A percentile compares a stretch with the other conserved stretches of the same genome.
Conservation (phyloP, 2,113 vertebrate species). For the Amia ocellicauda region DNA sequence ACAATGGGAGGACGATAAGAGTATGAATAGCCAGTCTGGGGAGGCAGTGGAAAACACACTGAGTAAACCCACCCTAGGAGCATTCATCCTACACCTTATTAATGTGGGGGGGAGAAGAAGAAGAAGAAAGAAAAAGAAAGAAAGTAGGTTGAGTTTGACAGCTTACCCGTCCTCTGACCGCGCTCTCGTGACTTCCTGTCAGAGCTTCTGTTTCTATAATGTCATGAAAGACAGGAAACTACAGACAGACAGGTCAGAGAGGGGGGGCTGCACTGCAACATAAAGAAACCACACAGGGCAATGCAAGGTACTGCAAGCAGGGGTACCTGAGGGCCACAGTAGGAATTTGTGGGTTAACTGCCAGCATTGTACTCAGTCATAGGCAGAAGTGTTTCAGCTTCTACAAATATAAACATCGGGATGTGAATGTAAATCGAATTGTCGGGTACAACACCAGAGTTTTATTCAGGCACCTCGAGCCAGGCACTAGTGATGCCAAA, state of each 20-base stretch:
- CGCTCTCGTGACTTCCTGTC: neutral
- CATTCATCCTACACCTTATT: neutral
- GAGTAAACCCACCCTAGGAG: too few relatives aligned
- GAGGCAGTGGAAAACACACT: neutral
- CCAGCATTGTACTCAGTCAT: neutral
- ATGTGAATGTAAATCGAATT: too few relatives aligned
- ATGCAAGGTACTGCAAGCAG: neutral
- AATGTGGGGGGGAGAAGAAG: neutral
- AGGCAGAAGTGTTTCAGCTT: neutral
- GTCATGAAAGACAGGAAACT: neutral
- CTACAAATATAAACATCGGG: too few relatives aligned
- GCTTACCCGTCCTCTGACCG: neutral
- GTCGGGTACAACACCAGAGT: too few relatives aligned
- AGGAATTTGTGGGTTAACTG: neutral
- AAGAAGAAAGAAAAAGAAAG: neutral
- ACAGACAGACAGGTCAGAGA: too few relatives aligned
- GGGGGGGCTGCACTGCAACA: too few relatives aligned
- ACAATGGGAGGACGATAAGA: slow-evolving; percentile 64
- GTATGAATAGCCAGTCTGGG: slow-evolving; percentile 75
- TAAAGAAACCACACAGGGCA: too few relatives aligned
- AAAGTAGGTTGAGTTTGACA: neutral
- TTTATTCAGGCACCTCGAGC: too few relatives aligned
- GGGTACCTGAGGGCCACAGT: neutral
- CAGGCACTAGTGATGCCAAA: too few relatives aligned
- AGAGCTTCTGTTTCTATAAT: neutral